Percentiles rank a stretch among this genome's conserved stretches.
Evolutionary conservation across 2,888 invertebrate genomes (phyloP).

Genomic region (Brenthis daphne): DNA sequence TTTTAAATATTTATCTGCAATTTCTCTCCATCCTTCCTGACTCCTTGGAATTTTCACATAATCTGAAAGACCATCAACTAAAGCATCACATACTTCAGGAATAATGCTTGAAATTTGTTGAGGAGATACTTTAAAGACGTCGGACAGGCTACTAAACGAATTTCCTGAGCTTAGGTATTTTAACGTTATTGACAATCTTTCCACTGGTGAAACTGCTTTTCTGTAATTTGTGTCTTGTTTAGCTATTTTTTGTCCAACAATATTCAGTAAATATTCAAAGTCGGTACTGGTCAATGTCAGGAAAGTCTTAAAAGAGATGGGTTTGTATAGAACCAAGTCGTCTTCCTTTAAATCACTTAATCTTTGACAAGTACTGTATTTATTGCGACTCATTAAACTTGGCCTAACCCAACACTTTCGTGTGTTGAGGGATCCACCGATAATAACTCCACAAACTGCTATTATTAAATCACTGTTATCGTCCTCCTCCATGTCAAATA

Average conservation of each 20-base stretch:
- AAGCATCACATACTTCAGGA: slow-evolving; percentile 18
- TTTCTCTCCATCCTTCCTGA: too few species aligned
- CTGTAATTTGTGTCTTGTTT: slow-evolving; percentile 39
- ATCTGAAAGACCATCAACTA: slow-evolving; percentile 6
- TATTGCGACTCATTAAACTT: slow-evolving; percentile 5
- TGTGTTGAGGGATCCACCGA: not conserved
- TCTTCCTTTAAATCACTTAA: slow-evolving; percentile 26
- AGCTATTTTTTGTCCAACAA: slow-evolving; percentile 42
- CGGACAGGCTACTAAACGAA: slow-evolving; percentile 14
- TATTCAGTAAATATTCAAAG: slow-evolving; percentile 42
- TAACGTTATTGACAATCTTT: slow-evolving; percentile 24
- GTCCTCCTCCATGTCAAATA: too few species aligned
- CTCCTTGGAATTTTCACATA: too few species aligned
- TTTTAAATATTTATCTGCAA: too few species aligned
- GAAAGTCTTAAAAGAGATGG: slow-evolving; percentile 11
- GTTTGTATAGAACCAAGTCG: slow-evolving; percentile 27
- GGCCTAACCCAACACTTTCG: slow-evolving; percentile 18
- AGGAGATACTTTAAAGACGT: slow-evolving; percentile 21
- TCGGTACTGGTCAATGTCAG: slow-evolving; percentile 38
- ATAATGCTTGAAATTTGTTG: slow-evolving; percentile 16
- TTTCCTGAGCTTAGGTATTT: slow-evolving; percentile 9
- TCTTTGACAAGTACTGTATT: slow-evolving; percentile 15
- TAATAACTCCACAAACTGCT: too few species aligned
- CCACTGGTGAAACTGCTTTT: slow-evolving; percentile 34
- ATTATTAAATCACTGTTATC: too few species aligned